These are phyloP conservation scores for Leptura quadrifasciata DNA, from an alignment of 2,888 invertebrate species.

Conservation along the genomic window DNA sequence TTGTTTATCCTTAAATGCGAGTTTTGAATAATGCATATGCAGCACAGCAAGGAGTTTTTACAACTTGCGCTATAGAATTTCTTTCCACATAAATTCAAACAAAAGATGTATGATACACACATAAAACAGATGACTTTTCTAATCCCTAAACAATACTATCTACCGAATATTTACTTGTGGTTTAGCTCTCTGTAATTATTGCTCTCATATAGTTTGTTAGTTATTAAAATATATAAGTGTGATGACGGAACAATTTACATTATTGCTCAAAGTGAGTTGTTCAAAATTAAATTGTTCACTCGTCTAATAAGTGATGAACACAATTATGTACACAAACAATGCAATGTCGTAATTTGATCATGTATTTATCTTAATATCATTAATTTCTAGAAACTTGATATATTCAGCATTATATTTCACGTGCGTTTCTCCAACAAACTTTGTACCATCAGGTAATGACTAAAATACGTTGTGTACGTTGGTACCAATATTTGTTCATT, in stretches of 20 bases:
- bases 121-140: conserved; percentile 16
- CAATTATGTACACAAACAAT: not conserved
- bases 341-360: no score
- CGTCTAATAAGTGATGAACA: no score
- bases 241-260: not conserved
- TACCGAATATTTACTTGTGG: conserved; percentile 1
- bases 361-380: no score
- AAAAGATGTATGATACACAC: conserved; percentile 31
- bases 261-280: no score
- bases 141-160: conserved; percentile 22
- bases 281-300: no score
- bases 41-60: conserved; percentile 31
- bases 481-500: no score
- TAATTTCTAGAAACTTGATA: no score
- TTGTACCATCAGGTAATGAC: no score
- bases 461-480: no score
- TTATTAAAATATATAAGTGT: not conserved
- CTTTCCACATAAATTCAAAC: conserved; percentile 14
- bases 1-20: conserved; percentile 30
- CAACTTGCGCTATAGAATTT: conserved; percentile 21
- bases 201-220: not conserved
- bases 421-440: no score
- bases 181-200: not conserved
- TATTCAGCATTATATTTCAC: no score
- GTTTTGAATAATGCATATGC: conserved; percentile 34